Base-by-base conservation (phyloP, 2,113 vertebrate genomes). In the Aegithalos caudatus region DNA sequence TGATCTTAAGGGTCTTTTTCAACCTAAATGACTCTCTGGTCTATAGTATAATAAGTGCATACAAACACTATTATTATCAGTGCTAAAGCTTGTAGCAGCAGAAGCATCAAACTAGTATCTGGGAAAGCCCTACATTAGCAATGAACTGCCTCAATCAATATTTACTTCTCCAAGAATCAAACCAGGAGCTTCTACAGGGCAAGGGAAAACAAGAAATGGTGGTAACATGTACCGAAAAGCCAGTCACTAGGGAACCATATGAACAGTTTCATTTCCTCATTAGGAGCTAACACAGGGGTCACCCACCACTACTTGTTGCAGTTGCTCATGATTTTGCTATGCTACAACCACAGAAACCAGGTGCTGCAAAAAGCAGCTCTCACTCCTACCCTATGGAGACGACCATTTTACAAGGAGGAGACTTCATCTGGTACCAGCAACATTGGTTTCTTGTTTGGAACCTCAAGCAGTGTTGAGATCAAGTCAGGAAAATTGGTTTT, bases 31-130 rank as follows among this genome's bases (percentile, higher is more conserved):
- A 69, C 35, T 61, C 33, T 22, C 5, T 33, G 4, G 47, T 50
- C 25, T 64, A 4, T 17, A 66, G 12, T 25, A 37, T 15, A n/a
- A 5, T 12, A 64, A 82, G 20, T 33, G 14, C 33, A 53, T 14
- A 27, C 17, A 37, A 23, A n/a, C 0, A 0, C 14, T 53, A 0
- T 61, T 77, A 31, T 10, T 38, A 27, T 14, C 20, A 78, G 29
- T 25, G 12, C 23, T 78, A 51, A 81, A 62, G 21, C 58, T 33
- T 40, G 23, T 10, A 5, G 51, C 11, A 86, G 57, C 53, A 80
- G n/a, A 76, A 62, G 6, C 14, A 21, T 37, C 29, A 19, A 73
- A 38, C 18, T 23, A 66, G 10, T 20, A 65, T 18, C 22, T n/a
- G 54, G 14, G 38, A 16, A 89, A 84, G 42, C 1, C 35, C n/a